Base-by-base conservation (phyloP, 2,113 vertebrate species). In the Callipepla californica region DNA sequence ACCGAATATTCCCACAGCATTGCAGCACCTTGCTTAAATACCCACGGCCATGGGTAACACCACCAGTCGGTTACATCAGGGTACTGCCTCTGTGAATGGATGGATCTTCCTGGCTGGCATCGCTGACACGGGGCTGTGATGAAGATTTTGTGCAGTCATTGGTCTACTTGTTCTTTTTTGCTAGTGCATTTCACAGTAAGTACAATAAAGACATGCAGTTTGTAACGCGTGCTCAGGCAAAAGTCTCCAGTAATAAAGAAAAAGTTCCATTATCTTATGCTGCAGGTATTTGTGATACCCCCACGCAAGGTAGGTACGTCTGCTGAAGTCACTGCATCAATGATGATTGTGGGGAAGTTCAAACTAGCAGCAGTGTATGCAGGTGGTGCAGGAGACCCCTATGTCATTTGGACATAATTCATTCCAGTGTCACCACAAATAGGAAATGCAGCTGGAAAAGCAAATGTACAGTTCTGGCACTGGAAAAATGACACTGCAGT, bases 221-320 rank as follows among this genome's bases (percentile, higher is more conserved):
- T 66, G 21, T 57, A 75, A 85, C 68, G 45, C 23, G 47, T 14
- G 11, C 63, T 72, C 38, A 51, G 59, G 74, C 73, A 53, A 74
- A 83, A 62, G 55, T 36, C 4, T 92, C 80, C 91, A 48, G 11
- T 69, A 65, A 61, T 42, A 77, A 74, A 73, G 7, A 36, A 92
- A 38, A 32, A 25, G n/a, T 65, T 87, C 65, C 26, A 13, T 85
- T 92, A 67, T 87, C 32, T 45, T 66, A 61, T 66, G 58, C 78
- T 81, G 70, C 67, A 80, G 81, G 36, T 89, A 63, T 63, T 92
- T 92, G 87, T 92, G 69, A 51, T 87, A 72, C 75, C 45, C 65
- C 62, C 48, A 58, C 1, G 1, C 44, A 40, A 85, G 78, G 44
- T 80, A 53, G 57, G 67, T 55, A 22, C n/a, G 22, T 70, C 68